A percentile compares a stretch with the other conserved stretches of the same genome.
Evolutionary conservation across 2,113 vertebrate species (phyloP).

Genomic region (Phrynosoma blainvillii): DNA sequence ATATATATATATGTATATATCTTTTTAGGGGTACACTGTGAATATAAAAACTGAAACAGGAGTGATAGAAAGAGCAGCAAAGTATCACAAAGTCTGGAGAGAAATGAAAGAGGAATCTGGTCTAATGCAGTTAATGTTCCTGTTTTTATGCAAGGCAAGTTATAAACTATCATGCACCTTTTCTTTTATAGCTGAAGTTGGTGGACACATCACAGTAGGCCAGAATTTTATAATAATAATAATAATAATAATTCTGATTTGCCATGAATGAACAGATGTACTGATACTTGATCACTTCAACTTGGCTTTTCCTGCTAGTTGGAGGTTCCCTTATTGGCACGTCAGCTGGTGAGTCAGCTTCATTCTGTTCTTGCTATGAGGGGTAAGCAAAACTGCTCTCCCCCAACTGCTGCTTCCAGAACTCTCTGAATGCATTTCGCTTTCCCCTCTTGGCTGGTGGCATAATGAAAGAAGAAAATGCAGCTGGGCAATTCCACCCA

Average conservation of each 20-base stretch:
- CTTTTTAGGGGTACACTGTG: slow-evolving; percentile 79
- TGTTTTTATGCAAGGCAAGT: slow-evolving; percentile 85
- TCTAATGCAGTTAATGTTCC: slow-evolving; percentile 76
- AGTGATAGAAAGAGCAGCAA: slow-evolving; percentile 77
- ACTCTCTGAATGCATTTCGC: neutral
- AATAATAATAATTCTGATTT: neutral
- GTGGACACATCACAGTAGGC: neutral
- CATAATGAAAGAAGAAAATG: too few relatives aligned
- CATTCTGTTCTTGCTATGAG: neutral
- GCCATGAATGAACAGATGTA: neutral
- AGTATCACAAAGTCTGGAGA: slow-evolving; percentile 76
- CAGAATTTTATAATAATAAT: neutral
- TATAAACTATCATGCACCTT: slow-evolving; percentile 5
- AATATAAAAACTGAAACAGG: slow-evolving; percentile 77
- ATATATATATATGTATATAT: neutral
- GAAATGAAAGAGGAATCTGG: slow-evolving; percentile 72
- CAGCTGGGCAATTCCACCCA: too few relatives aligned
- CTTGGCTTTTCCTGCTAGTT: neutral
- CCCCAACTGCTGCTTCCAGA: neutral
- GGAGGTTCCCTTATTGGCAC: neutral
- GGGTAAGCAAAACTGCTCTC: too few relatives aligned
- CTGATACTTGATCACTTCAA: neutral
- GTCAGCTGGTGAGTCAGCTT: neutral
- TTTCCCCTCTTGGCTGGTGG: too few relatives aligned
- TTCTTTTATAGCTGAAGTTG: neutral